Percentiles rank a stretch among this genome's conserved stretches.
Evolutionary conservation across 92 coral and sea anemone species (phyloP).

Genomic region (Porites evermanni): DNA sequence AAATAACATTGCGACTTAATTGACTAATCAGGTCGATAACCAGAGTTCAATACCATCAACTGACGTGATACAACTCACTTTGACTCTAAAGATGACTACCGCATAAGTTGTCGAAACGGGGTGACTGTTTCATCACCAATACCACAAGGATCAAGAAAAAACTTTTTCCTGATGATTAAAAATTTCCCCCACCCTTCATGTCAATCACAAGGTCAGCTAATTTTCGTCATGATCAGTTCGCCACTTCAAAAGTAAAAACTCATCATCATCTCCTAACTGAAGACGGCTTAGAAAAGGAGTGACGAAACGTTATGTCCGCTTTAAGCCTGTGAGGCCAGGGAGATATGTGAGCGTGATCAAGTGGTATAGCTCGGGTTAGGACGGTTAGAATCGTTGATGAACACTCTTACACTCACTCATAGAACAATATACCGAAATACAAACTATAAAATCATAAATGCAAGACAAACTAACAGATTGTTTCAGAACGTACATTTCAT

Average conservation of each 20-base stretch:
- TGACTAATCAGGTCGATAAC: too few species aligned
- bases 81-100: too few species aligned
- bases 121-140: constrained; percentile 1
- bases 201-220: not conserved
- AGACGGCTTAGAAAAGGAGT: not conserved
- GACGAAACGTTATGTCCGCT: not conserved
- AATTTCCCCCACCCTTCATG: not conserved
- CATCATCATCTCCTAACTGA: not conserved
- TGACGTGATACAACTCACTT: too few species aligned
- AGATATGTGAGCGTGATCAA: not conserved
- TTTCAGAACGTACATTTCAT: too few species aligned
- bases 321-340: not conserved
- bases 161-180: not conserved
- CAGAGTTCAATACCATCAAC: too few species aligned
- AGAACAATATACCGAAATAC: too few species aligned
- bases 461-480: too few species aligned
- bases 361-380: not conserved
- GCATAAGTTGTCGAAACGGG: too few species aligned
- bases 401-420: not conserved
- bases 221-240: not conserved
- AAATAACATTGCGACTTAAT: too few species aligned
- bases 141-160: constrained; percentile 16
- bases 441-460: too few species aligned
- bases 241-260: constrained; percentile 6
- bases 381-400: not conserved